Evolutionary conservation across 2,888 invertebrate species (phyloP).

Genomic region (Hydroisotoma schaefferi): DNA sequence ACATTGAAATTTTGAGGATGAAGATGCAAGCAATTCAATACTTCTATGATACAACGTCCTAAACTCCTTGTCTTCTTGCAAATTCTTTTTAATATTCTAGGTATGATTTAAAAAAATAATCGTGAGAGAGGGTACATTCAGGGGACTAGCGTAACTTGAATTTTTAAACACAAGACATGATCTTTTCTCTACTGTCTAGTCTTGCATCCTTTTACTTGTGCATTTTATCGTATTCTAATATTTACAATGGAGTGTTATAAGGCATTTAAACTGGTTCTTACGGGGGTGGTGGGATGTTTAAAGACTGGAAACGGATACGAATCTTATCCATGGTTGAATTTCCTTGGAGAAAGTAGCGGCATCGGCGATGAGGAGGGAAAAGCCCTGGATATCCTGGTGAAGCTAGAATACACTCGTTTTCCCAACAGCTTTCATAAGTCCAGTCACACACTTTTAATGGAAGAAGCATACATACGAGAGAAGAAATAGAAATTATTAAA

Average conservation of each 20-base stretch:
- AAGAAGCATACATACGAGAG: too few species aligned
- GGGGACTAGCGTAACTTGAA: too few species aligned
- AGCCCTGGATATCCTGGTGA: slow-evolving; percentile 72
- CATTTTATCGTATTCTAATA: too few species aligned
- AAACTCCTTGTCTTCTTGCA: neutral
- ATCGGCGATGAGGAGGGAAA: slow-evolving; percentile 61
- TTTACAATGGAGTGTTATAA: too few species aligned
- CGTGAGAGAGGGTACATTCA: too few species aligned
- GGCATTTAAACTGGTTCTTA: neutral
- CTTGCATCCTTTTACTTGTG: too few species aligned
- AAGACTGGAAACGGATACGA: slow-evolving; percentile 9
- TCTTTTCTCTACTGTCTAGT: too few species aligned
- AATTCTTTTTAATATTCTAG: neutral
- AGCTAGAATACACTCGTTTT: slow-evolving; percentile 62
- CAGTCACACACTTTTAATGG: slow-evolving; percentile 78
- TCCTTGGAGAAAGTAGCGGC: slow-evolving; percentile 67
- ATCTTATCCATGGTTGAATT: slow-evolving; percentile 55
- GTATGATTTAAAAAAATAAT: neutral
- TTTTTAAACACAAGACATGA: too few species aligned
- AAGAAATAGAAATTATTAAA: too few species aligned
- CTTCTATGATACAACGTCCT: too few species aligned
- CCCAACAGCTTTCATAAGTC: slow-evolving; percentile 66
- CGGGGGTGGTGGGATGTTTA: slow-evolving; percentile 17
- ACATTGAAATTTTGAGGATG: neutral
- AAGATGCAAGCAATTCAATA: too few species aligned